Conservation (phyloP, 1,140 invertebrate species). For the Philopotamus ludificatus region DNA sequence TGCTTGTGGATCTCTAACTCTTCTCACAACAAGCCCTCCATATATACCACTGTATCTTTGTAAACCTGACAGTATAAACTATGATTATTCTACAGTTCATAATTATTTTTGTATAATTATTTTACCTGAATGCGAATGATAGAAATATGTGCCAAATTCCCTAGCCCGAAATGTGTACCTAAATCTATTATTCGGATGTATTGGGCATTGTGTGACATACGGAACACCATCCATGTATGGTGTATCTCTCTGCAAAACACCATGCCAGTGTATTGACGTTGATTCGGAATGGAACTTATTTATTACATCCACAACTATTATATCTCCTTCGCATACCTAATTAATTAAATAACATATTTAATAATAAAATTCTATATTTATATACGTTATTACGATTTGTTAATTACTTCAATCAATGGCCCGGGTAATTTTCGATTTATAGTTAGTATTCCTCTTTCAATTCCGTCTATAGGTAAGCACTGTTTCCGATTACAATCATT, state of each 20-base stretch:
- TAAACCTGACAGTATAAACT: conserved; percentile 43
- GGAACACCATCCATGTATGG: conserved; percentile 66
- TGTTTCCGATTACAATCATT: conserved; percentile 54
- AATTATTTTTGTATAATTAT: background rate
- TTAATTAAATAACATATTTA: background rate
- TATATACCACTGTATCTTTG: conserved; percentile 55
- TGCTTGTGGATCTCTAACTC: conserved; percentile 44
- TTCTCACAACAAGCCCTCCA: conserved; percentile 51
- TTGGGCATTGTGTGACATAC: conserved; percentile 64
- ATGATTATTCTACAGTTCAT: background rate
- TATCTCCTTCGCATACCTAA: conserved; percentile 61
- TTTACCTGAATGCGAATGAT: conserved; percentile 60
- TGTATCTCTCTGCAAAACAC: conserved; percentile 52
- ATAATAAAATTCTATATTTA: background rate
- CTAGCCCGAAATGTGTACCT: conserved; percentile 57
- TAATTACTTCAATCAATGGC: conserved; percentile 55
- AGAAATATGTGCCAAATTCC: conserved; percentile 59
- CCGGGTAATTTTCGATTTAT: conserved; percentile 64
- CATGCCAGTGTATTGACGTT: conserved; percentile 58
- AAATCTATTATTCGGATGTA: conserved; percentile 57
- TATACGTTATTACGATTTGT: conserved; percentile 10
- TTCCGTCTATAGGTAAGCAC: conserved; percentile 61
- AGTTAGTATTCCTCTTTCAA: conserved; percentile 53
- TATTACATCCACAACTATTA: conserved; percentile 58
- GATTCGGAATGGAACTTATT: conserved; percentile 56